Evolutionary conservation across 2,888 invertebrate genomes (phyloP).

Genomic region (Watsonalla binaria): DNA sequence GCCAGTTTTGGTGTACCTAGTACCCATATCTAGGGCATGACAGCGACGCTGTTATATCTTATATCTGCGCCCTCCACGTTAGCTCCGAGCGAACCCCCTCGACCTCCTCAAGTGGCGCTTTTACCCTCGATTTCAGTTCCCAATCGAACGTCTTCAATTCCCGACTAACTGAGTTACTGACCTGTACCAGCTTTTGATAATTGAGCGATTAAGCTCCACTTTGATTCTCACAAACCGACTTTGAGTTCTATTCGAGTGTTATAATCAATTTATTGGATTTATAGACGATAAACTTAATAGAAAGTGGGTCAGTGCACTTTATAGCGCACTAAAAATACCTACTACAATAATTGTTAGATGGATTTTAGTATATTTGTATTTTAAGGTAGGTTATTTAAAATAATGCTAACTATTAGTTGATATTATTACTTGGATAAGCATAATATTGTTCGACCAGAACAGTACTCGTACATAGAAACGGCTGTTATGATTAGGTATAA

Average conservation of each 20-base stretch:
- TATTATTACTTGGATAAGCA: background rate
- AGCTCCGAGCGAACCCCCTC: conserved; percentile 21
- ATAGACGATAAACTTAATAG: background rate
- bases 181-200: conserved; percentile 58
- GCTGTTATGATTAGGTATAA: background rate
- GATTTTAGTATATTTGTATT: too few relatives aligned
- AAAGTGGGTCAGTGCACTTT: background rate
- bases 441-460: background rate
- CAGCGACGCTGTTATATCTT: background rate
- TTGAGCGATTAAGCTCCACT: conserved; percentile 46
- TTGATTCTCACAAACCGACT: conserved; percentile 20
- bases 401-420: too few relatives aligned
- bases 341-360: too few relatives aligned
- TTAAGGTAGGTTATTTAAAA: too few relatives aligned
- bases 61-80: background rate
- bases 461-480: too few relatives aligned
- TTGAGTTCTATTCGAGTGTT: background rate
- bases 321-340: background rate
- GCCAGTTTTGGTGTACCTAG: too few relatives aligned
- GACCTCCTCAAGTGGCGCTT: conserved; percentile 30
- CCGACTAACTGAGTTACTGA: conserved; percentile 48
- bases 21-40: background rate
- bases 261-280: background rate
- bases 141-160: conserved; percentile 39
- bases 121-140: conserved; percentile 45